Evolutionary conservation across 2,797 vertebrate species (phyloP).

Genomic region (Ptychobarbus kaznakovi): DNA sequence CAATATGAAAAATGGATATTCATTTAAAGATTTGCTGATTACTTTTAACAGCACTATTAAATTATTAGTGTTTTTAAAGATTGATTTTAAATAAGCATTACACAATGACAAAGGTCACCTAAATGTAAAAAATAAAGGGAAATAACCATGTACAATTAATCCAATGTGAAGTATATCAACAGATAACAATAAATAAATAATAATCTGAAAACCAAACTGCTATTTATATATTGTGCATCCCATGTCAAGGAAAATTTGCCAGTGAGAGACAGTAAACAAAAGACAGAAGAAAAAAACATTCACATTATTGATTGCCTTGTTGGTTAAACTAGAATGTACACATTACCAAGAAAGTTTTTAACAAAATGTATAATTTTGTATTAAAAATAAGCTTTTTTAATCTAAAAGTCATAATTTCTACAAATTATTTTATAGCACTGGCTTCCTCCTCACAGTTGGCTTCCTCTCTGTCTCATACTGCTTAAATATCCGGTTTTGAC

Average conservation of each 20-base stretch:
- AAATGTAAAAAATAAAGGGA: too few species aligned
- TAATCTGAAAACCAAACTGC: background rate
- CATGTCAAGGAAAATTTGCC: background rate
- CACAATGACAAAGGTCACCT: background rate
- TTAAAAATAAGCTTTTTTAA: background rate
- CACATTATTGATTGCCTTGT: background rate
- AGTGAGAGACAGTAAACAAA: background rate
- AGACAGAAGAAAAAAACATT: background rate
- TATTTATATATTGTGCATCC: background rate
- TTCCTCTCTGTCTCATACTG: conserved; percentile 8
- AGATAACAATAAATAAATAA: background rate
- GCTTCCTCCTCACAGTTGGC: conserved; percentile 21
- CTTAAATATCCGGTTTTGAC: conserved; percentile 32
- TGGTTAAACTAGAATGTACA: background rate
- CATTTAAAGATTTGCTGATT: background rate
- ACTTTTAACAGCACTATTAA: background rate
- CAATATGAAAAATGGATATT: background rate
- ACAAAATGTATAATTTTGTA: too few species aligned
- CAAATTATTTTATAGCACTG: background rate
- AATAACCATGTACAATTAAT: too few species aligned
- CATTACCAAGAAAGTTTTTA: background rate
- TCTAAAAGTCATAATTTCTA: background rate
- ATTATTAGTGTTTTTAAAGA: background rate
- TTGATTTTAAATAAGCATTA: background rate
- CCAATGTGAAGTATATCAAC: background rate